Evolutionary conservation across 2,113 vertebrate genomes (phyloP).

Genomic region (Potamarius usumacintae): DNA sequence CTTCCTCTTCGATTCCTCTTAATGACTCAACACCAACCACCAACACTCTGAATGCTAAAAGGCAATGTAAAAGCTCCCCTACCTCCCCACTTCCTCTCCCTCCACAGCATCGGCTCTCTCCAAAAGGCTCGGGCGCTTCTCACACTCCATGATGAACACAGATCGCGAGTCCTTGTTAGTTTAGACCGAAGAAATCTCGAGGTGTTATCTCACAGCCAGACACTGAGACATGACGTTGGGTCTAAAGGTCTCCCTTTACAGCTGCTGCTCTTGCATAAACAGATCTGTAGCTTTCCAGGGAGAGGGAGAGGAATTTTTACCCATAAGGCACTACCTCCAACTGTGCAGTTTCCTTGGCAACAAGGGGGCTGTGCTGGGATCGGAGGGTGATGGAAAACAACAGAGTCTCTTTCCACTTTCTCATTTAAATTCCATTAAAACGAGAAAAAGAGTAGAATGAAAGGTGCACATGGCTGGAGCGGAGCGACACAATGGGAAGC

Average conservation of each 20-base stretch:
- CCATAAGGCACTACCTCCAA: slow-evolving; percentile 30
- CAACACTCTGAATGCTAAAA: not conserved
- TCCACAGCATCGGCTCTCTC: not conserved
- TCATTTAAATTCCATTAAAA: slow-evolving; percentile 31
- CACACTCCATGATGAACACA: slow-evolving; percentile 58
- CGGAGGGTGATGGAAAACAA: slow-evolving; percentile 17
- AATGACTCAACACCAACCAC: not conserved
- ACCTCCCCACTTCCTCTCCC: slow-evolving; percentile 47
- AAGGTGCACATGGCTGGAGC: not conserved
- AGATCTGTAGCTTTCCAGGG: not conserved
- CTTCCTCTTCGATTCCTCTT: not conserved
- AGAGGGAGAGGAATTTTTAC: slow-evolving; percentile 27
- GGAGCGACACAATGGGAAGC: not conserved
- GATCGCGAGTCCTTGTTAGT: not conserved
- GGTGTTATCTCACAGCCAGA: not conserved
- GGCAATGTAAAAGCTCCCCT: slow-evolving; percentile 1
- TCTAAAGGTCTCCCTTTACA: slow-evolving; percentile 70
- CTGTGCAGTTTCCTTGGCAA: slow-evolving; percentile 58
- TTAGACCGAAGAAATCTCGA: not conserved
- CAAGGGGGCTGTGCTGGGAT: slow-evolving; percentile 13
- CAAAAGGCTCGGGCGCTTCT: slow-evolving; percentile 26
- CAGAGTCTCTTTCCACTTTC: not conserved
- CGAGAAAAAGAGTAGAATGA: not conserved
- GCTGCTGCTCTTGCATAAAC: slow-evolving; percentile 22
- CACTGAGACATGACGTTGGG: slow-evolving; percentile 18